Conservation (phyloP, 1,140 invertebrate species). For the Papilio glaucus region DNA sequence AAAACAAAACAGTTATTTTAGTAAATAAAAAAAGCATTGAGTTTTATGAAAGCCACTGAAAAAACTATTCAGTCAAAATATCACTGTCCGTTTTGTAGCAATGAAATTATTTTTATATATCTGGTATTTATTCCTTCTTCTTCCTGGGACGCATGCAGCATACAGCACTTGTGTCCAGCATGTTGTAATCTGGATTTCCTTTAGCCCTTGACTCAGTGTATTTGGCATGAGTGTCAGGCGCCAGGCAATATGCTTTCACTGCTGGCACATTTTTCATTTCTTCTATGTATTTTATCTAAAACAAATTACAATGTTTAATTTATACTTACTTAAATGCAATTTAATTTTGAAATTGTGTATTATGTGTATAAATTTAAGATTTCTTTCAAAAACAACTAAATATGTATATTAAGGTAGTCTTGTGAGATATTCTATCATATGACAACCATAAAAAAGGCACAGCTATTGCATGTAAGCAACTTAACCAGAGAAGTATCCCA, state of each 20-base stretch:
- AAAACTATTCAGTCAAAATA: too few species aligned
- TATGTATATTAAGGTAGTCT: too few species aligned
- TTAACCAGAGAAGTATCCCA: too few species aligned
- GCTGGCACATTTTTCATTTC: constrained; percentile 88
- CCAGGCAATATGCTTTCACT: constrained; percentile 87
- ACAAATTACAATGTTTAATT: constrained; percentile 46
- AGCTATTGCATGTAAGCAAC: too few species aligned
- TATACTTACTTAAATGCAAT: too few species aligned
- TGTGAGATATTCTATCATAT: too few species aligned
- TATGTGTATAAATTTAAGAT: too few species aligned
- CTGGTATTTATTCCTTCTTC: constrained; percentile 73
- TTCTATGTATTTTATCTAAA: constrained; percentile 87
- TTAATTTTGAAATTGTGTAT: too few species aligned
- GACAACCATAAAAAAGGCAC: too few species aligned
- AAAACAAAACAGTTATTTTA: neutral
- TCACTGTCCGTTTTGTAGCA: constrained; percentile 27
- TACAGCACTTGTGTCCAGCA: constrained; percentile 79
- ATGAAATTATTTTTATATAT: neutral
- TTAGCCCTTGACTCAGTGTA: constrained; percentile 87
- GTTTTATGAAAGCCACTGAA: neutral
- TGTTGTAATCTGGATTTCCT: constrained; percentile 88
- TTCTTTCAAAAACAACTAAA: too few species aligned
- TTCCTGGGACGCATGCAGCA: constrained; percentile 76
- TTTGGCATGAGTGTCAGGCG: constrained; percentile 88
- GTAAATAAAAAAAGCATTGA: neutral